These are phyloP conservation scores for Cherax destructor DNA, from an alignment of 1,140 invertebrate species.

Conservation along the genomic window DNA sequence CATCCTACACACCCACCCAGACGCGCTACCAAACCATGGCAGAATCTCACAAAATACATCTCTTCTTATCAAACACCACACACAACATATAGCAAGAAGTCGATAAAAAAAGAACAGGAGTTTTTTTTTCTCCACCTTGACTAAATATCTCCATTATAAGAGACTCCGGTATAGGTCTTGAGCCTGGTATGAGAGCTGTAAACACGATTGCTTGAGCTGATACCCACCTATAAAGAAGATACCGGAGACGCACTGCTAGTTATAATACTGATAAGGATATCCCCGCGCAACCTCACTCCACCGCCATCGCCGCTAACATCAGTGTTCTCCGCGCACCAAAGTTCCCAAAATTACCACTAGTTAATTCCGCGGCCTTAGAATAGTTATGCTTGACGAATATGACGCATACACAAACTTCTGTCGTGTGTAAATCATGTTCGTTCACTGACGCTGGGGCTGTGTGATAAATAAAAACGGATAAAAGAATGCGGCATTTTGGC, in stretches of 20 bases:
- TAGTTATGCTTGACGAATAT: background rate
- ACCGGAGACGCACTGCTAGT: background rate
- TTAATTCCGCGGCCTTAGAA: background rate
- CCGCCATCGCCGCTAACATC: background rate
- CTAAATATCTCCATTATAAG: slow-evolving; percentile 1
- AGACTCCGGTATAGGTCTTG: slow-evolving; percentile 5
- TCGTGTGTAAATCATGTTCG: background rate
- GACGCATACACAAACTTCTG: background rate
- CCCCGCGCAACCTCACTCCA: background rate
- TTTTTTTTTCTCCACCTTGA: background rate
- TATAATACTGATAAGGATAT: slow-evolving; percentile 13
- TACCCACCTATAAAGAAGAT: slow-evolving; percentile 29
- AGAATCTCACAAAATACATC: background rate
- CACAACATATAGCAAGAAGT: background rate
- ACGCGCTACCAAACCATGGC: background rate
- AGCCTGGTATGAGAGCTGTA: slow-evolving; percentile 14
- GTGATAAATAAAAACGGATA: background rate
- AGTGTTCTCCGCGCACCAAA: background rate
- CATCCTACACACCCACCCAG: background rate
- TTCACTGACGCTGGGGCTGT: background rate
- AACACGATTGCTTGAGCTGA: slow-evolving; percentile 5
- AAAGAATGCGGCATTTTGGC: background rate
- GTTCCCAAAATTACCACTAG: background rate
- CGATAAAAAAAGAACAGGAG: background rate
- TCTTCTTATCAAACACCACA: background rate